These are phyloP conservation scores for Netelia melanura DNA, from an alignment of 2,888 invertebrate species.

Conservation along the genomic window DNA sequence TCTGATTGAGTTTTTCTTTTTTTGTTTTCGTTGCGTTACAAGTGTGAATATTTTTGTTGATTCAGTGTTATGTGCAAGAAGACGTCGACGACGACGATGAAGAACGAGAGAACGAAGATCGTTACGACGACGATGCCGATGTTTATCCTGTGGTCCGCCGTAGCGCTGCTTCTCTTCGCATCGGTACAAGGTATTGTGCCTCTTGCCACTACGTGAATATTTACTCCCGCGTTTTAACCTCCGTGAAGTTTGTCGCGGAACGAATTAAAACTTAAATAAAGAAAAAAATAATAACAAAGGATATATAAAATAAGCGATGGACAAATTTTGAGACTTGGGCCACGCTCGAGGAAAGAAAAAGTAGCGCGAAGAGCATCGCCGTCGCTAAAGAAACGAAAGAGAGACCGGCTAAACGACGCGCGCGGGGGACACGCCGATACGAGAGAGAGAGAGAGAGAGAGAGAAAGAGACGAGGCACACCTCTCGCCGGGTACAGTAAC, in stretches of 20 bases:
- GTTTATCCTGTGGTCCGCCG: constrained; percentile 76
- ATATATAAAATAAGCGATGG: background rate
- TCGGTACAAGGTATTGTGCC: constrained; percentile 78
- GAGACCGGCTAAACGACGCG: background rate
- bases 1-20: constrained; percentile 54
- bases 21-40: constrained; percentile 16
- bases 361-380: background rate
- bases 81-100: constrained; percentile 26
- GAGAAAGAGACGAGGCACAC: background rate
- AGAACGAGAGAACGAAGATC: constrained; percentile 57
- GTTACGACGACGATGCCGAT: constrained; percentile 72
- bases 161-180: constrained; percentile 76
- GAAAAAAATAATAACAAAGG: background rate
- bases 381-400: constrained; percentile 1
- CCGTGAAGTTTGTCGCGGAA: background rate
- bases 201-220: constrained; percentile 8
- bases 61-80: constrained; percentile 56
- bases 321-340: background rate
- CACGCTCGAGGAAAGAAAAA: constrained; percentile 9
- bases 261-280: background rate
- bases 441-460: background rate
- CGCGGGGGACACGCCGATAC: background rate
- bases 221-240: background rate
- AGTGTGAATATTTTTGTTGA: constrained; percentile 56
- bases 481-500: constrained; percentile 23